A percentile compares a stretch with the other conserved stretches of the same genome.
phyloP scores from a whole-genome alignment of 2,888 invertebrate species.

The Morpho achilles region DNA sequence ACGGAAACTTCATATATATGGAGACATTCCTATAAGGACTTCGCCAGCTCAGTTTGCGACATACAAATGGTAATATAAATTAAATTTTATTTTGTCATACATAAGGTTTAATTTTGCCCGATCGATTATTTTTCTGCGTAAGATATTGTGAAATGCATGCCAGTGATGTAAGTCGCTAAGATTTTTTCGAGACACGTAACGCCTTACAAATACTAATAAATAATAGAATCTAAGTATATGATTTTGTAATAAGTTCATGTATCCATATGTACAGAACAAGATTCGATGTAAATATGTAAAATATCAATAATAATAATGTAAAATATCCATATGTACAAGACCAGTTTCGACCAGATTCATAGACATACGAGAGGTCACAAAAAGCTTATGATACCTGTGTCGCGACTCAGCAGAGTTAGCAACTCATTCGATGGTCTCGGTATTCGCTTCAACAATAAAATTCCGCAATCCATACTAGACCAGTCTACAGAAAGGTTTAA shows the following conservation, averaged over 20 bases:
- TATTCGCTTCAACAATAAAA: no score
- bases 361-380: no score
- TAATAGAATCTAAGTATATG: conserved; percentile 1
- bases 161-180: conserved; percentile 3
- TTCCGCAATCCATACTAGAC: no score
- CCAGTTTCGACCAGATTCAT: no score
- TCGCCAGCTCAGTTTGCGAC: conserved; percentile 2
- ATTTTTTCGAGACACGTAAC: conserved; percentile 9
- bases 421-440: no score
- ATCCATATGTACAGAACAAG: no score
- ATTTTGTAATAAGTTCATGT: background rate
- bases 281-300: no score
- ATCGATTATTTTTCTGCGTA: background rate
- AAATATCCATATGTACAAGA: no score
- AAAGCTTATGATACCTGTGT: no score
- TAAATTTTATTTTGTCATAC: background rate
- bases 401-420: no score
- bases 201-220: conserved; percentile 4
- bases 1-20: conserved; percentile 3
- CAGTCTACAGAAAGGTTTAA: no score
- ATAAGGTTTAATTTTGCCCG: background rate
- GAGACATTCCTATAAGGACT: conserved; percentile 5
- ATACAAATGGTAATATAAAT: background rate
- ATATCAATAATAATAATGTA: no score
- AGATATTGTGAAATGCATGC: background rate